Conservation (phyloP, 2,797 vertebrate genomes). For the Anolis apletophallus region DNA sequence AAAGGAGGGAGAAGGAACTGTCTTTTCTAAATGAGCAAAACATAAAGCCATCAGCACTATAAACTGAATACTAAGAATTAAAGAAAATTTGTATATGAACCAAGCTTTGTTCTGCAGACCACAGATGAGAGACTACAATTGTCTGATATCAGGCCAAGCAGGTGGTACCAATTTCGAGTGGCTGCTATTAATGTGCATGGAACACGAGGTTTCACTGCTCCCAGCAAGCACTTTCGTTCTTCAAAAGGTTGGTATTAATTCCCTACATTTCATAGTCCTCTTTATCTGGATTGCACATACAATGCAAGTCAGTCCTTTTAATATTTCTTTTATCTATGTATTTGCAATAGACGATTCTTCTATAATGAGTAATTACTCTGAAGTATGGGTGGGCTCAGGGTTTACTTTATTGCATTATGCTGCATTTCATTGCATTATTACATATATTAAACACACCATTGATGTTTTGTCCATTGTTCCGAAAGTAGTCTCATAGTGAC, state of each 20-base stretch:
- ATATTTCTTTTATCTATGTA: not conserved
- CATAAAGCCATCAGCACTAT: not conserved
- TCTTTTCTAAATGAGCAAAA: not conserved
- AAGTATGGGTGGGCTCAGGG: not conserved
- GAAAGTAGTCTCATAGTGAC: not conserved
- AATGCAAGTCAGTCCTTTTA: fast-evolving
- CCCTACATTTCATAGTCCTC: fast-evolving
- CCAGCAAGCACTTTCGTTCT: conserved; percentile 97
- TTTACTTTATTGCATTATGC: not conserved
- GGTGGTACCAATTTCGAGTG: conserved; percentile 98
- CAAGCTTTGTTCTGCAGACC: conserved; percentile 79
- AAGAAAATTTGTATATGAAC: not conserved
- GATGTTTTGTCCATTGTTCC: conserved; percentile 29
- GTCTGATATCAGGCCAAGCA: conserved; percentile 87
- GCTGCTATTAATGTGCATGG: conserved; percentile 95
- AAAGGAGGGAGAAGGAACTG: not conserved
- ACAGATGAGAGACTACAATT: conserved; percentile 89
- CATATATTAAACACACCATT: not conserved
- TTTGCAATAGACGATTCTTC: not conserved
- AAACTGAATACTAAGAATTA: fast-evolving
- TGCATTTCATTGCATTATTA: not conserved
- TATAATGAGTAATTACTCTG: not conserved
- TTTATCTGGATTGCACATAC: fast-evolving
- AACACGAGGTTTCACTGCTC: conserved; percentile 94
- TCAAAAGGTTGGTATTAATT: conserved; percentile 86